Evolutionary conservation across 2,113 vertebrate genomes (phyloP).

Genomic region (Isichthys henryi): DNA sequence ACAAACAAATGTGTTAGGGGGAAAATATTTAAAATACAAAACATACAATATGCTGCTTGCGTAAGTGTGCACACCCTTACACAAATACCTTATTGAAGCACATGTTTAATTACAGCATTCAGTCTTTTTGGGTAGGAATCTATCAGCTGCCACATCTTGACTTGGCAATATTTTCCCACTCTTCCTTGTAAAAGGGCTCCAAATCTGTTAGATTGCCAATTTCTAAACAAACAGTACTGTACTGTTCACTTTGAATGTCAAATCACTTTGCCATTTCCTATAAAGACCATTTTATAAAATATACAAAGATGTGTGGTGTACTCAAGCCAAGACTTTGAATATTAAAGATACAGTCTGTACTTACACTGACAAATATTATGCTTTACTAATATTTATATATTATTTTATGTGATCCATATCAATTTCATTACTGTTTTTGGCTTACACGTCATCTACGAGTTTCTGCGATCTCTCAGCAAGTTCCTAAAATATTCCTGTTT

Average conservation of each 20-base stretch:
- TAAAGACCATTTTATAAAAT: not conserved
- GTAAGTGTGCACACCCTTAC: too few relatives aligned
- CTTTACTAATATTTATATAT: not conserved
- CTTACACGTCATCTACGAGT: not conserved
- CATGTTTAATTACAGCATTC: too few relatives aligned
- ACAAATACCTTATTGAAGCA: too few relatives aligned
- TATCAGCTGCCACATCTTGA: too few relatives aligned
- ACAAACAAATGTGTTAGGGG: too few relatives aligned
- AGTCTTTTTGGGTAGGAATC: too few relatives aligned
- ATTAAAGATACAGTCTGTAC: not conserved
- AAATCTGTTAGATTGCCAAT: not conserved
- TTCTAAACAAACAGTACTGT: not conserved
- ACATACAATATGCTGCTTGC: too few relatives aligned
- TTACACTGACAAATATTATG: not conserved
- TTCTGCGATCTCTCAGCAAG: not conserved
- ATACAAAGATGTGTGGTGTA: not conserved
- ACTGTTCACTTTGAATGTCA: not conserved
- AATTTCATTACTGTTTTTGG: not conserved
- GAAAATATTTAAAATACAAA: too few relatives aligned
- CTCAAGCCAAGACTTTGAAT: not conserved
- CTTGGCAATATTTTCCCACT: too few relatives aligned
- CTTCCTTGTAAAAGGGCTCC: too few relatives aligned
- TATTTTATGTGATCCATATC: not conserved
- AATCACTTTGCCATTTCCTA: not conserved
- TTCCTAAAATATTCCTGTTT: not conserved